Evolutionary conservation across 2,888 invertebrate genomes (phyloP), one percentile per base, ranked within the genome.

Genomic region (Pyrocoelia pectoralis): DNA sequence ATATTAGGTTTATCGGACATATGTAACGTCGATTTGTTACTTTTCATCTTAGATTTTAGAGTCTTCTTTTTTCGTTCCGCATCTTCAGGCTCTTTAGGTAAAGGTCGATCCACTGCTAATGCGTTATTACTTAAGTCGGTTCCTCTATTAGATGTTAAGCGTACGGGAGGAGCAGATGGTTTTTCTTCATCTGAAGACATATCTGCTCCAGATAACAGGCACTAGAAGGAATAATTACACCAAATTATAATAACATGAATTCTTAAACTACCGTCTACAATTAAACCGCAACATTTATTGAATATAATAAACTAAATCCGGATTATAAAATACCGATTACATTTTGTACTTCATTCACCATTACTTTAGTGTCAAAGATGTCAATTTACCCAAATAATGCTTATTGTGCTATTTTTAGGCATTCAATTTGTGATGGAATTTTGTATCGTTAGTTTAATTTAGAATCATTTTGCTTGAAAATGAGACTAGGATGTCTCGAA

Each of bases 171-270:
- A 81, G 97, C 97, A 76, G 98, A 97, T 70, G 97, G 97, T 84
- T 97, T 97, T 79, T 97, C 97, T 83, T 95, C 95, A 81, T 95
- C 95, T 83, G 95, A 95, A 80, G 93, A 94, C 94, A 95, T 94
- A 81, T 77, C 82, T 73, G 78, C 77, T 69, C 60, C 58, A 62
- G 52, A 61, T 69, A 69, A 68, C 67, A 69, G 68, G 66, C 68
- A 69, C 69, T 69, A 66, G 60, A 62, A 59, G 65, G 56, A 56
- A 65, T 61, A 58, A 69, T 56, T 60, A 58, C 68, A 66, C 65
- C 54, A 59, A 65, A 68, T 29, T 57, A 56, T 56, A 56, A 56
- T 52, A 65, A 58, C 66, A 66, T 49, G 18, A 43, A 59, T 57
- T 49, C 58, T 58, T 54, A 51, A 63, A 57, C 66, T 66, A 66